phyloP scores from a whole-genome alignment of 2,797 vertebrate genomes.

The Galago senegalensis region DNA sequence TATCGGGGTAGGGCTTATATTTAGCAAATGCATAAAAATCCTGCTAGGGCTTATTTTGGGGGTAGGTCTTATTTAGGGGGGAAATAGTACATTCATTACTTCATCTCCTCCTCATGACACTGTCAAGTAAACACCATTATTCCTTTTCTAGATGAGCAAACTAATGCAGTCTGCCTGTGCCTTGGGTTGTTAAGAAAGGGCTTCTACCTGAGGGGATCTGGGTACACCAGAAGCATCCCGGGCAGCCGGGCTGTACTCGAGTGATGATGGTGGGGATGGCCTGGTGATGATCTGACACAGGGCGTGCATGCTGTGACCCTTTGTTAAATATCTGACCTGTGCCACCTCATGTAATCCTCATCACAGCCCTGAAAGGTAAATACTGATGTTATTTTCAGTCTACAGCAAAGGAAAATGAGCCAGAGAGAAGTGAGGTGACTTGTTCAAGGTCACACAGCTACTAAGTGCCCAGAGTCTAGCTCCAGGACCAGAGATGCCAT shows the following conservation, averaged over 20 bases:
- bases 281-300: neutral
- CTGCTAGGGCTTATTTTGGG: too few species aligned
- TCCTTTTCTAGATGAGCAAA: neutral
- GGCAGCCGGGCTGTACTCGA: neutral
- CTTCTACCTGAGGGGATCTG: neutral
- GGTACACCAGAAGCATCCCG: conserved; percentile 4
- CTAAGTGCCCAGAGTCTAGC: neutral
- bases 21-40: too few species aligned
- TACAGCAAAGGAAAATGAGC: neutral
- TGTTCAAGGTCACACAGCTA: neutral
- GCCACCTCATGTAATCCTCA: neutral
- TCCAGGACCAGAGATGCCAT: neutral
- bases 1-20: too few species aligned
- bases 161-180: neutral
- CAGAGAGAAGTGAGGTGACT: neutral
- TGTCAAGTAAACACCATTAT: neutral
- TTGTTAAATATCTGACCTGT: neutral
- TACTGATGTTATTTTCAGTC: neutral
- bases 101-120: neutral
- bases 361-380: neutral
- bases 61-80: too few species aligned
- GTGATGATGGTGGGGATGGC: neutral
- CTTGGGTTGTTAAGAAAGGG: conserved; percentile 52
- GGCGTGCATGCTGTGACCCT: neutral
- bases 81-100: too few species aligned